Evolutionary conservation across 2,888 invertebrate species (phyloP).

Genomic region (Aphidius colemani): DNA sequence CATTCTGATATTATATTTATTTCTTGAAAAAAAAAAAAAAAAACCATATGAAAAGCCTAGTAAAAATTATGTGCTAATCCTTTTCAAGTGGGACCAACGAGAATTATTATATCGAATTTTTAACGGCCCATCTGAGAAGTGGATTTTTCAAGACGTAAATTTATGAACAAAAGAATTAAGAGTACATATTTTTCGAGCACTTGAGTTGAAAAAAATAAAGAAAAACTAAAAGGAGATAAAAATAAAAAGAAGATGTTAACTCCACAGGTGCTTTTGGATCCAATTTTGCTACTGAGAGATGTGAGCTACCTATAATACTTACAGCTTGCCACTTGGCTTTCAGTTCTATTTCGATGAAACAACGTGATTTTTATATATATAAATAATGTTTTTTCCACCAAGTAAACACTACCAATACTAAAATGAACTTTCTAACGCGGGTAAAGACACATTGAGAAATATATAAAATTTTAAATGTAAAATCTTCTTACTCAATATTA

Average conservation of each 20-base stretch:
- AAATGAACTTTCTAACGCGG: neutral
- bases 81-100: conserved; percentile 43
- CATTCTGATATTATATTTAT: neutral
- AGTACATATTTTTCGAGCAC: too few relatives aligned
- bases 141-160: too few relatives aligned
- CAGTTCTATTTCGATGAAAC: neutral
- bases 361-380: too few relatives aligned
- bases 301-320: neutral
- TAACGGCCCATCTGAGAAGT: too few relatives aligned
- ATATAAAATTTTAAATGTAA: too few relatives aligned
- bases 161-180: too few relatives aligned
- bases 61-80: conserved; percentile 46
- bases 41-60: neutral
- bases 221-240: too few relatives aligned
- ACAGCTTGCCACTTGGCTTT: conserved; percentile 23
- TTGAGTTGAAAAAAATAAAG: too few relatives aligned
- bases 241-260: conserved; percentile 29
- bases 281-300: too few relatives aligned
- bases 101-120: neutral
- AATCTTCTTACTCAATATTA: too few relatives aligned
- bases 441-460: too few relatives aligned
- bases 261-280: conserved; percentile 50
- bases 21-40: conserved; percentile 2
- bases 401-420: conserved; percentile 12
- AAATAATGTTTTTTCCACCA: too few relatives aligned